Base-by-base conservation (phyloP, 2,113 vertebrate genomes). In the Tachuris rubrigastra region DNA sequence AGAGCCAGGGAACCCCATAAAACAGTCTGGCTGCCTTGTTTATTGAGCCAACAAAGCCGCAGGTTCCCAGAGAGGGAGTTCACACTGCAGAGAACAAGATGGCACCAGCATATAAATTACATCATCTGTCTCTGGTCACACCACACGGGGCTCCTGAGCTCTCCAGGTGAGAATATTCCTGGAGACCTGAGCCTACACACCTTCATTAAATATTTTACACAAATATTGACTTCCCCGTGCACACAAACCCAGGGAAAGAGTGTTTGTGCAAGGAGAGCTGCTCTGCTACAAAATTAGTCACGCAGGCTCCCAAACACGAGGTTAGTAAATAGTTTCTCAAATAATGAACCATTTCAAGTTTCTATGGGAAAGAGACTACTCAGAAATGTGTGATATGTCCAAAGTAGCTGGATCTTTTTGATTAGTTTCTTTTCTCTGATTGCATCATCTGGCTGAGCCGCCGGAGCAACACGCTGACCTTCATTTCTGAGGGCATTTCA, bases 151-250 rank as follows among this genome's bases (percentile, higher is more conserved):
- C 89, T 88, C 66, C 55, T 84, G 76, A 47, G 14, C 73, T 55
- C 52, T 83, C 56, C 89, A 79, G 96, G 88, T 87, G 93, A 95
- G 59, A 93, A 89, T 96, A 95, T 84, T 95, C 46, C 86, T 76
- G 78, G 59, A 77, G 87, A 90, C 52, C 52, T 47, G 65, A 81
- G 74, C 21, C 85, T 93, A 93, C 95, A 94, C 96, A 95, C 96
- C 96, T 92, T 97, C 77, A 78, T 87, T 88, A 97, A 97, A 97
- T 94, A 97, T 95, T 95, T 95, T 97, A 94, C 90, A 86, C 96
- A 97, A 97, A 97, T 97, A 98, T 96, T 97, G 96, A 97, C 96
- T 89, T 95, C 94, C 62, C 55, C 80, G 0, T 74, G 82, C 94
- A 92, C 94, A 96, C 91, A 97, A 71, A 86, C 67, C 80, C 63